Conservation (phyloP, 2,888 invertebrate genomes). For the Masnerella sp. region DNA sequence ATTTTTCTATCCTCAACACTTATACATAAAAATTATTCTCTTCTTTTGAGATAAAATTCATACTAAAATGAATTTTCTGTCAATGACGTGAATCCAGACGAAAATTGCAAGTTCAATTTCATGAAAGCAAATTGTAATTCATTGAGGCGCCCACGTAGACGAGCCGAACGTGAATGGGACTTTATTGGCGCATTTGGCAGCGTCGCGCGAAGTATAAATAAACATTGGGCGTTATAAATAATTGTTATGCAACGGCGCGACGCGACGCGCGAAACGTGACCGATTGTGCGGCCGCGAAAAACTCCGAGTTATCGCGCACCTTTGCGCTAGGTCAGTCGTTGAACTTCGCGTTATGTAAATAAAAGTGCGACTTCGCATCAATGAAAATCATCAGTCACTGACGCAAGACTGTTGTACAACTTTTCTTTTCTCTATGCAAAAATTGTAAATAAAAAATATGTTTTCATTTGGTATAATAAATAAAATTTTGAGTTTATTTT, state of each 20-base stretch:
- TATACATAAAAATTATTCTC: no score
- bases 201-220: conserved; percentile 51
- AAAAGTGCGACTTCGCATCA: conserved; percentile 22
- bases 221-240: conserved; percentile 47
- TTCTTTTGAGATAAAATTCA: no score
- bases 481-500: no score
- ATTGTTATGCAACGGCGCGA: conserved; percentile 45
- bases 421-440: no score
- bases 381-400: no score
- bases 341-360: conserved; percentile 50
- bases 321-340: conserved; percentile 58
- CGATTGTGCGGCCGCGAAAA: conserved; percentile 26
- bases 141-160: conserved; percentile 42
- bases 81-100: no score
- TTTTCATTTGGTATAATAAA: no score
- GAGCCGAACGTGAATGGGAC: conserved; percentile 39
- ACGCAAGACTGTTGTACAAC: no score
- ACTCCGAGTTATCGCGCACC: conserved; percentile 46
- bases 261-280: conserved; percentile 49
- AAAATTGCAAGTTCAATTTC: no score
- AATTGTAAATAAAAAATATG: no score
- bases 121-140: conserved; percentile 28
- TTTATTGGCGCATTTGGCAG: conserved; percentile 29
- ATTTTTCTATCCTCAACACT: no score
- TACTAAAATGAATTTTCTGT: no score